Base-by-base conservation (phyloP, 2,113 vertebrate species). In the Centrocercus urophasianus region DNA sequence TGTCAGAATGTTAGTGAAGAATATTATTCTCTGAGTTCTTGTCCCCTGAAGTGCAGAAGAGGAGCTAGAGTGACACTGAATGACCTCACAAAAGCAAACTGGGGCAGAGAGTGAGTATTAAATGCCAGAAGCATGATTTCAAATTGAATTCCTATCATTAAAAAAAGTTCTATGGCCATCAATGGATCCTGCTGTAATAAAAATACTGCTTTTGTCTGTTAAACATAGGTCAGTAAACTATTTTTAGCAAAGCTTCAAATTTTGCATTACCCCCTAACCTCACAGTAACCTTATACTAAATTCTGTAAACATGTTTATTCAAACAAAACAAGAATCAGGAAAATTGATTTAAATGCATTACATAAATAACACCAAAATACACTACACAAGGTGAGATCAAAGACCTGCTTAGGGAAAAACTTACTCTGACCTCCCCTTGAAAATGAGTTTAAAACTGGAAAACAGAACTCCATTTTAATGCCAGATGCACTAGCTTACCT, bases 151-250 rank as follows among this genome's bases (percentile, higher is more conserved):
- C 52, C 88, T 88, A 57, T 48, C 71, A 88, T 90, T 88, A 93
- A 89, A 89, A 74, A 27, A 45, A 36, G 10, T 94, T 72, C 88
- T 96, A 93, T 66, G 83, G 20, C 76, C 45, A 6, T 57, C 45
- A 89, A 32, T 47, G 66, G 83, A 78, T 74, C 78, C 74, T 94
- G 60, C 38, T 93, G 90, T 65, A 93, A 97, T 86, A 96, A 93
- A 28, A 65, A 83, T 64, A 85, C 86, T 95, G 83, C 76, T 96
- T 94, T 95, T 95, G 78, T 96, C 96, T 95, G 94, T 89, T 79
- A 87, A 95, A 86, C 83, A 88, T 48, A 93, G 92, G 82, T 97
- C 89, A 93, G 86, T 81, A 95, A 92, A 95, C 75, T 52, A 43
- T 67, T 87, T 69, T 42, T 72, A 71, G 83, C 34, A 59, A 93